Evolutionary conservation across 2,113 vertebrate genomes (phyloP), one percentile per base, ranked within the genome.

Genomic region (Genyomyrus donnyi): DNA sequence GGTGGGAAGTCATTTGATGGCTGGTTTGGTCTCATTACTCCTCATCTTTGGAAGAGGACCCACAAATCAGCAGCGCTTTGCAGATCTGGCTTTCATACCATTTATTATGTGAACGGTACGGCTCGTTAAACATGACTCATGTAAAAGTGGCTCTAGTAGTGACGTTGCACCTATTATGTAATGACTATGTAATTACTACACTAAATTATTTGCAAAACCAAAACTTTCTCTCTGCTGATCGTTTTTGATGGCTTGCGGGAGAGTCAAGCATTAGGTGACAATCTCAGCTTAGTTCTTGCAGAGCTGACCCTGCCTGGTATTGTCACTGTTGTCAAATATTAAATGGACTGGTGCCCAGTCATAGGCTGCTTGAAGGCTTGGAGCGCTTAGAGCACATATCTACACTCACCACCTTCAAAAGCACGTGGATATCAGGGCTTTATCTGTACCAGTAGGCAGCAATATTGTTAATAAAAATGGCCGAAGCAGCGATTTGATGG

Each of bases 51-150:
- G 39, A 88, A 88, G 58, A 8, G 56, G 24, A 53, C 1, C 39
- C 52, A 88, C 27, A 31, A 31, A 53, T 31, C 21, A n/a, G 87
- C 56, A 66, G 3, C 21, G 19, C 19, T 62, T 6, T 88, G 8
- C 35, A 88, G 19, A 88, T 66, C 21, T 27, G 4, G 24, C 85
- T 56, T 39, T 39, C 31, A 27, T 53, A 21, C 13, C 85, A 87
- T 87, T 27, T 87, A 56, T 56, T 87, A 87, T 53, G n/a, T 49
- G 27, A 53, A 24, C 35, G 50, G 31, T 39, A 39, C 2, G 50
- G 85, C 85, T 87, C 85, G 50, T 56, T 87, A 27, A 87, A 56
- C 31, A 53, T 53, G 50, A 87, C n/a, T 56, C 13, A 87, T 87
- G 85, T 39, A 21, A 35, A 87, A 86, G 49, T 52, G n/a, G 24